Percentiles rank a stretch among this genome's conserved stretches.
Evolutionary conservation across 2,888 invertebrate genomes (phyloP).

Genomic region (Drosophila glabriapex): DNA sequence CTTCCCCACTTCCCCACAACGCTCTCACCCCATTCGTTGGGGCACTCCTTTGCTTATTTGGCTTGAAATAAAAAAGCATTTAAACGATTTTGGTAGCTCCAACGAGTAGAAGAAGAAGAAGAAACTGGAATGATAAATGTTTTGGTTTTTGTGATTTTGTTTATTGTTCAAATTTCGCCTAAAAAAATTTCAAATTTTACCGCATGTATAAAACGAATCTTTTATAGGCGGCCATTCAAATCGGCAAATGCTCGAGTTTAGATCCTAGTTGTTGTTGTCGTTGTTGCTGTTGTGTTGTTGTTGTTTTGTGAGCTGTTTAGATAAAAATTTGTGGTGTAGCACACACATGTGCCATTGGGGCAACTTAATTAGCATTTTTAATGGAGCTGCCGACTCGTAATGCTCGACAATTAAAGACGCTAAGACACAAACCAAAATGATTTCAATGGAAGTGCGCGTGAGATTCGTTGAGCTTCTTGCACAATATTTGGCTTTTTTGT

Average conservation of each 20-base stretch:
- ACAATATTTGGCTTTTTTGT: constrained; percentile 20
- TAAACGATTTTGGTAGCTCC: constrained; percentile 72
- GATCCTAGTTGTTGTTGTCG: constrained; percentile 44
- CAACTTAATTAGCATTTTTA: constrained; percentile 81
- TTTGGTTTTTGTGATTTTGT: constrained; percentile 83
- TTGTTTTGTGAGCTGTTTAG: constrained; percentile 77
- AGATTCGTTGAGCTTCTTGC: constrained; percentile 45
- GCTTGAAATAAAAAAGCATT: constrained; percentile 81
- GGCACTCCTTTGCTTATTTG: constrained; percentile 78
- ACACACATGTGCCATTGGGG: constrained; percentile 74
- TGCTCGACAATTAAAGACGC: constrained; percentile 73
- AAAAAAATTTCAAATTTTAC: constrained; percentile 76
- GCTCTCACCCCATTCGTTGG: neutral
- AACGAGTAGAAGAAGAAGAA: constrained; percentile 3
- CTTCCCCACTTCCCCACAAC: neutral
- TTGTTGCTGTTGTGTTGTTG: constrained; percentile 50
- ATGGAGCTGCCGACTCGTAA: constrained; percentile 80
- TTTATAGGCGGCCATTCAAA: constrained; percentile 70
- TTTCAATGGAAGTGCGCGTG: constrained; percentile 59
- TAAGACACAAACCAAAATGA: constrained; percentile 24
- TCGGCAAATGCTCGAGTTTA: constrained; percentile 58
- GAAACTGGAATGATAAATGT: constrained; percentile 80
- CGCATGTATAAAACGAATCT: constrained; percentile 75
- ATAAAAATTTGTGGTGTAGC: constrained; percentile 75
- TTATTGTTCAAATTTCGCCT: constrained; percentile 79